These are phyloP conservation scores for Poeciliopsis gracilis DNA, from an alignment of 2,797 vertebrate genomes.

Conservation along the genomic window DNA sequence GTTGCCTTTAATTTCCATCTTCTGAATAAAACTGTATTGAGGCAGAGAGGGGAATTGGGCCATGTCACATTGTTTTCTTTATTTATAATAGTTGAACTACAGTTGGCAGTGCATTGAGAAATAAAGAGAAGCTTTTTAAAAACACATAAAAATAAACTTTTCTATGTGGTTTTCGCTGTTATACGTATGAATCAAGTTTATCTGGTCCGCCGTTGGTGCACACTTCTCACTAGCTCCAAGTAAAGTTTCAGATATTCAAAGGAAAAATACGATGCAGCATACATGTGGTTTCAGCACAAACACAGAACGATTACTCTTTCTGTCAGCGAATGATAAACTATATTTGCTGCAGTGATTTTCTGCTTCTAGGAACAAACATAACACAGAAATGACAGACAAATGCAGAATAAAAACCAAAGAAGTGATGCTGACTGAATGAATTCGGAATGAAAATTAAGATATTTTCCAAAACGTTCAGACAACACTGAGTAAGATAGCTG, in stretches of 20 bases:
- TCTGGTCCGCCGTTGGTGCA: background rate
- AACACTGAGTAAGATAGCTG: slow-evolving; percentile 25
- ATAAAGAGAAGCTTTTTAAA: slow-evolving; percentile 5
- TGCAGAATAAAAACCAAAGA: slow-evolving; percentile 19
- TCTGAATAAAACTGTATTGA: background rate
- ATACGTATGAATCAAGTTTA: background rate
- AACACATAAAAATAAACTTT: background rate
- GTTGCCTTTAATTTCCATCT: background rate
- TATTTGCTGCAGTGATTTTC: slow-evolving; percentile 24
- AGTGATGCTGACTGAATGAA: slow-evolving; percentile 19
- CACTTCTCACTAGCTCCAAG: slow-evolving; percentile 25
- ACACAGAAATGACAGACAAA: slow-evolving; percentile 31
- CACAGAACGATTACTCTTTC: slow-evolving; percentile 26
- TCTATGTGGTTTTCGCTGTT: background rate
- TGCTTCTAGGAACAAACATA: slow-evolving; percentile 14
- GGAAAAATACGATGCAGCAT: slow-evolving; percentile 26
- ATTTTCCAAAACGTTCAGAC: slow-evolving; percentile 17
- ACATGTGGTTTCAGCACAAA: slow-evolving; percentile 19
- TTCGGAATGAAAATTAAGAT: slow-evolving; percentile 30
- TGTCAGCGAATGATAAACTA: slow-evolving; percentile 34
- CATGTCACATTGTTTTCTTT: background rate
- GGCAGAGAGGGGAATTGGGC: background rate
- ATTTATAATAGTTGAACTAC: background rate
- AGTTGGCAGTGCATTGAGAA: background rate
- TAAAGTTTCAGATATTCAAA: slow-evolving; percentile 37